phyloP scores from a whole-genome alignment of 2,888 invertebrate genomes.

The Amiota communis region DNA sequence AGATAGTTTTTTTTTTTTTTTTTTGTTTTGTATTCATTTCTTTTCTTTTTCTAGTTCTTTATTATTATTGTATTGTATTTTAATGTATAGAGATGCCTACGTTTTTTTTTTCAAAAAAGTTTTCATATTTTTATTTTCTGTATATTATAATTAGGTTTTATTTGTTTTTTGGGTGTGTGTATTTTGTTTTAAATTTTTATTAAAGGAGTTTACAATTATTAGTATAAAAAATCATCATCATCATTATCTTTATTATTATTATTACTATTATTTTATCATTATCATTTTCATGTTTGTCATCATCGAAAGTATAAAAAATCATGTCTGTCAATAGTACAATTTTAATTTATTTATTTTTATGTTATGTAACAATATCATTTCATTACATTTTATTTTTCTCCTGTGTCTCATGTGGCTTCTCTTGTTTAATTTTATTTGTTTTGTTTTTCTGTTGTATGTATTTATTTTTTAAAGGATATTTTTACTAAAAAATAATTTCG shows the following conservation, averaged over 20 bases:
- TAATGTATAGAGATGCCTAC: conserved; percentile 14
- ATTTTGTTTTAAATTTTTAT: conserved; percentile 27
- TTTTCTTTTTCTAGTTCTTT: conserved; percentile 46
- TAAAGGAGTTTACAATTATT: conserved; percentile 42
- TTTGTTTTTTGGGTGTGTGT: conserved; percentile 26
- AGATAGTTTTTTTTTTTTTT: conserved; percentile 52
- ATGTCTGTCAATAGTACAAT: no score
- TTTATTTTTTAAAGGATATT: conserved; percentile 29
- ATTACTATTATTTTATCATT: no score
- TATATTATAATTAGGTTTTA: not conserved
- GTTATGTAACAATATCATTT: not conserved
- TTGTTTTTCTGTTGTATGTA: conserved; percentile 6
- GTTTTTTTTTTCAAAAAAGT: conserved; percentile 16
- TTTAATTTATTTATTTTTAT: not conserved
- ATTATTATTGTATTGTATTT: conserved; percentile 1
- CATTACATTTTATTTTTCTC: conserved; percentile 9
- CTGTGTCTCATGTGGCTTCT: conserved; percentile 9
- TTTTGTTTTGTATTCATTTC: conserved; percentile 3
- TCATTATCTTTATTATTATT: conserved; percentile 49
- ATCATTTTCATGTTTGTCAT: conserved; percentile 54
- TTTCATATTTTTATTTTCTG: not conserved
- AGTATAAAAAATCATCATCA: conserved; percentile 61
- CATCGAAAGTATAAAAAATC: no score
- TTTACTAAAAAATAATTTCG: conserved; percentile 36
- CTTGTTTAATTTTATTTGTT: not conserved